Conservation (phyloP, 2,888 invertebrate species). For the Orgyia antiqua region DNA sequence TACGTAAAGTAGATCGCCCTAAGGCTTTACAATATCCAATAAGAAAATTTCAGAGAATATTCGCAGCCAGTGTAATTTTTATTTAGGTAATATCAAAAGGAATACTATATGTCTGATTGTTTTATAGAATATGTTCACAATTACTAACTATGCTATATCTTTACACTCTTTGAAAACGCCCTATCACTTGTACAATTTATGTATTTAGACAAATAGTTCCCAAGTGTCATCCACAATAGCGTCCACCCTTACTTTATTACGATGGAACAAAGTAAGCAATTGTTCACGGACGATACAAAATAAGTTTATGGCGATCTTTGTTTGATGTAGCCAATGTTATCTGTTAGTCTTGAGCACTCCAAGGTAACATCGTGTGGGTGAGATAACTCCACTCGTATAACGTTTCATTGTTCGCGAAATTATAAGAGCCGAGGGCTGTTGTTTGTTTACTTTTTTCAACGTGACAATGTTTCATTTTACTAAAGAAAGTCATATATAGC, state of each 20-base stretch:
- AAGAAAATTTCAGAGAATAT: conserved; percentile 2
- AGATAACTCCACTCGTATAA: conserved; percentile 58
- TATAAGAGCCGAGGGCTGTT: conserved; percentile 52
- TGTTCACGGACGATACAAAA: conserved; percentile 58
- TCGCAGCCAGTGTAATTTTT: background rate
- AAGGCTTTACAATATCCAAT: conserved; percentile 12
- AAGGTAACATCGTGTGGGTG: conserved; percentile 41
- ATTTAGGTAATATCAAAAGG: background rate
- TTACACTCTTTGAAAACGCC: too few relatives aligned
- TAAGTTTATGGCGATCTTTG: conserved; percentile 64
- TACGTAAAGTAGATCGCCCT: conserved; percentile 15
- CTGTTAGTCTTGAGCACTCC: conserved; percentile 48
- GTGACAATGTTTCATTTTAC: conserved; percentile 54
- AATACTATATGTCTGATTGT: background rate
- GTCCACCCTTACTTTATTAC: conserved; percentile 23
- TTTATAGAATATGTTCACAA: too few relatives aligned
- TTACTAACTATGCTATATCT: too few relatives aligned
- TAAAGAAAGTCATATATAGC: too few relatives aligned
- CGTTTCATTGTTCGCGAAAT: conserved; percentile 61
- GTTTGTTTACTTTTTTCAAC: conserved; percentile 61
- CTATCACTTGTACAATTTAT: too few relatives aligned
- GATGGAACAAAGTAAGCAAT: conserved; percentile 50
- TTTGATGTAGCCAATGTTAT: conserved; percentile 64
- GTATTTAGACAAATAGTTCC: conserved; percentile 11
- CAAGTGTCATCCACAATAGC: conserved; percentile 23